Evolutionary conservation across 2,888 invertebrate genomes (phyloP).

Genomic region (Pristionchus maxplancki): DNA sequence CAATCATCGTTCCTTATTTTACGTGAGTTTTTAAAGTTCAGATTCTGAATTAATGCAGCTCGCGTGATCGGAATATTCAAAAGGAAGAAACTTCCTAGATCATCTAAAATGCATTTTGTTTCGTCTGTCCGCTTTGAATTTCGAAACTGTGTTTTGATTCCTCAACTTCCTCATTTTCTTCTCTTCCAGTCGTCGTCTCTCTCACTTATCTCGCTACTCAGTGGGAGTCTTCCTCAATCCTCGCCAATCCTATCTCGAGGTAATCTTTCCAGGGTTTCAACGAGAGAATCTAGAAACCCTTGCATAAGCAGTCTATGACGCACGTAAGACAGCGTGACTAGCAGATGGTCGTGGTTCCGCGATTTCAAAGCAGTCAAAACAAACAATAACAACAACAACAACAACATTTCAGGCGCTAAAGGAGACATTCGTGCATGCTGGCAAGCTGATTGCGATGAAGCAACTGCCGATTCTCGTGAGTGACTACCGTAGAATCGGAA

Average conservation of each 20-base stretch:
- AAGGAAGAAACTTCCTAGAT: not conserved
- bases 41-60: not conserved
- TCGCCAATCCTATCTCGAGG: conserved; percentile 38
- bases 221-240: conserved; percentile 8
- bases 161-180: too few relatives aligned
- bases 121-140: not conserved
- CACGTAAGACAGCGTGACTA: not conserved
- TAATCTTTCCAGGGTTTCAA: not conserved
- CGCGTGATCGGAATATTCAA: not conserved
- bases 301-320: not conserved
- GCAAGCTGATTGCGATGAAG: not conserved
- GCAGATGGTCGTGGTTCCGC: not conserved
- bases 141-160: not conserved
- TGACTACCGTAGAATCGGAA: not conserved
- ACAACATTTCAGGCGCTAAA: not conserved
- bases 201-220: conserved; percentile 43
- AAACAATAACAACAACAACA: not conserved
- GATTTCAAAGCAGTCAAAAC: not conserved
- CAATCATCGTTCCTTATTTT: conserved; percentile 31
- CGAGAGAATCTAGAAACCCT: not conserved
- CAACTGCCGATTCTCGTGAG: not conserved
- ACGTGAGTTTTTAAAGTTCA: conserved; percentile 11
- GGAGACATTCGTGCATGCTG: conserved; percentile 1
- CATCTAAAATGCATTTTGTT: not conserved
- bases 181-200: conserved; percentile 33